Conservation (phyloP, 1,140 invertebrate species). For the Ceratina australensis region DNA sequence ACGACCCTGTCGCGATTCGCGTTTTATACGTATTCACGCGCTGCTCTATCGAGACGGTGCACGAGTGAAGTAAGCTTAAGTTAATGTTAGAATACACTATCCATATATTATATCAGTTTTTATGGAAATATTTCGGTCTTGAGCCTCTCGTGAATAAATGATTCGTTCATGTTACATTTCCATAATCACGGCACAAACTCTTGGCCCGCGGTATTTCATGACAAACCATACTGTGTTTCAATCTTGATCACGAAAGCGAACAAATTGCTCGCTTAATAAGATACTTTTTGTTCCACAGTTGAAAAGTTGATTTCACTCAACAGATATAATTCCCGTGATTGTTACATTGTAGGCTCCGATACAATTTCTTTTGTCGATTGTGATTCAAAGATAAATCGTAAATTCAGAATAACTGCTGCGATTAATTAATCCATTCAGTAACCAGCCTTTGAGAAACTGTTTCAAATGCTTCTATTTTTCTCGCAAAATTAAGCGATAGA, state of each 20-base stretch:
- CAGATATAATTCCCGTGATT: not conserved
- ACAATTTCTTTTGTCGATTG: constrained; percentile 1
- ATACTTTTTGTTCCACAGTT: not conserved
- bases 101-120: too few relatives aligned
- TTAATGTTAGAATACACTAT: too few relatives aligned
- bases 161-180: not conserved
- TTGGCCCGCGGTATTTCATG: not conserved
- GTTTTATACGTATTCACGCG: not conserved
- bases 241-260: constrained; percentile 6
- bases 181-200: not conserved
- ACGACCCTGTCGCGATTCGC: not conserved
- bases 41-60: not conserved
- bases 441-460: not conserved
- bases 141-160: not conserved
- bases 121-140: too few relatives aligned
- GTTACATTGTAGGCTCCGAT: not conserved
- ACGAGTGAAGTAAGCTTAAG: too few relatives aligned
- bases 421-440: not conserved
- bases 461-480: not conserved
- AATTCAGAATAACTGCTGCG: not conserved
- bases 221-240: not conserved
- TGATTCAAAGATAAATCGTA: not conserved
- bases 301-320: not conserved
- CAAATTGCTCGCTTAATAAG: not conserved
- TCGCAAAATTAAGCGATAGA: not conserved